Percentiles rank a stretch among this genome's conserved stretches.
Conservation (phyloP, 2,113 vertebrate species). For the Erythrolamprus reginae region DNA sequence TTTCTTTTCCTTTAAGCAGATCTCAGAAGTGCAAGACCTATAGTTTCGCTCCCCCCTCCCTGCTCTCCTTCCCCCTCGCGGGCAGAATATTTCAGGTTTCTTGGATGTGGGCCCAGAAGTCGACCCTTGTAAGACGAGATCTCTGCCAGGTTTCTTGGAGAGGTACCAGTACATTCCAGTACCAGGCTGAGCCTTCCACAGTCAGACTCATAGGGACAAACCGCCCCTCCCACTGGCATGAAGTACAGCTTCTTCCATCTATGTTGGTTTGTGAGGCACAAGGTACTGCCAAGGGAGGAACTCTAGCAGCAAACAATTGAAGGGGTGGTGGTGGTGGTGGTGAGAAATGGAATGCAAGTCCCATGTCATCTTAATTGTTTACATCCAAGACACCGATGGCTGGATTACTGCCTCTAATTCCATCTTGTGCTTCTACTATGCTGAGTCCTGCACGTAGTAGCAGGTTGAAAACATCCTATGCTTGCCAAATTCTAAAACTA, state of each 20-base stretch:
- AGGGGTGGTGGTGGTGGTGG: not conserved
- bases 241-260: not conserved
- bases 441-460: not conserved
- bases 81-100: not conserved
- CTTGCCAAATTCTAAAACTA: not conserved
- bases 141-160: slow-evolving; percentile 28
- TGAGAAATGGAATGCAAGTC: not conserved
- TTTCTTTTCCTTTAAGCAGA: not conserved
- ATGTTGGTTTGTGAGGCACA: not conserved
- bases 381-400: not conserved
- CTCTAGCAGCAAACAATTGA: not conserved
- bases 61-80: too few relatives aligned
- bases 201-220: slow-evolving; percentile 6
- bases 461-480: not conserved
- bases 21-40: not conserved
- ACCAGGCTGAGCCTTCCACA: slow-evolving; percentile 8
- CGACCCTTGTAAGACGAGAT: slow-evolving; percentile 18
- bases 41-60: too few relatives aligned
- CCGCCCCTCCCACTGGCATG: not conserved
- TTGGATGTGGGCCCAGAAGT: slow-evolving; percentile 18
- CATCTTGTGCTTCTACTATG: not conserved
- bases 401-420: not conserved
- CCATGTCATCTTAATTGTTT: not conserved
- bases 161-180: slow-evolving; percentile 33
- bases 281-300: not conserved